Percentiles rank a stretch among this genome's conserved stretches.
phyloP scores from a whole-genome alignment of 2,888 invertebrate genomes.

The Rotaria socialis region DNA sequence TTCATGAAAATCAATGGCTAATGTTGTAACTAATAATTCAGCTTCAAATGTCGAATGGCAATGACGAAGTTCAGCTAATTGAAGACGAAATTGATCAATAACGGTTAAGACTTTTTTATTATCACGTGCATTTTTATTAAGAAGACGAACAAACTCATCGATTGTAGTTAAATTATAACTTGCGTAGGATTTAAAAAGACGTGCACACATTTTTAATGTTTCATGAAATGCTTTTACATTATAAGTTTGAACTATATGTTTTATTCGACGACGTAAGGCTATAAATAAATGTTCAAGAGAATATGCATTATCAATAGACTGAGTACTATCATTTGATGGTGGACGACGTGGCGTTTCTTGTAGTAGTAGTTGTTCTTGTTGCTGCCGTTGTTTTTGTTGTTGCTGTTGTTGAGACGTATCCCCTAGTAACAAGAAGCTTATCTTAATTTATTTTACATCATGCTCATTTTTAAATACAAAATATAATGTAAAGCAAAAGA shows the following conservation, averaged over 20 bases:
- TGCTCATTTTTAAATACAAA: no score
- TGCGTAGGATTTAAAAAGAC: neutral
- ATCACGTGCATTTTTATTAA: neutral
- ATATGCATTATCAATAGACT: conserved; percentile 27
- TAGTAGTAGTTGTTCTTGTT: neutral
- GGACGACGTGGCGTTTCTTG: neutral
- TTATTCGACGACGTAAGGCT: neutral
- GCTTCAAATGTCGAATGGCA: conserved; percentile 27
- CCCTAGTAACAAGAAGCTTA: neutral
- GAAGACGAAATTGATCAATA: neutral
- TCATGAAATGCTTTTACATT: neutral
- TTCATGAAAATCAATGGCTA: conserved; percentile 22
- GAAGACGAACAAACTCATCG: neutral
- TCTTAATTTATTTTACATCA: neutral
- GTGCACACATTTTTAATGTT: neutral
- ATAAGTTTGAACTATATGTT: neutral
- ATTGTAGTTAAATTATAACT: neutral
- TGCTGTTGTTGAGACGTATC: neutral
- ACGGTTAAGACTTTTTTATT: neutral
- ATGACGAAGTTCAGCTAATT: neutral
- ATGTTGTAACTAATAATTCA: conserved; percentile 29
- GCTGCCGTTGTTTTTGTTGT: neutral
- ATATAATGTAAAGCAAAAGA: no score
- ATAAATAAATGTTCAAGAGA: conserved; percentile 33
- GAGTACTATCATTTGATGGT: neutral